A percentile compares a stretch with the other conserved stretches of the same genome.
Conservation (phyloP, 2,797 vertebrate genomes). For the Graptemys geographica region DNA sequence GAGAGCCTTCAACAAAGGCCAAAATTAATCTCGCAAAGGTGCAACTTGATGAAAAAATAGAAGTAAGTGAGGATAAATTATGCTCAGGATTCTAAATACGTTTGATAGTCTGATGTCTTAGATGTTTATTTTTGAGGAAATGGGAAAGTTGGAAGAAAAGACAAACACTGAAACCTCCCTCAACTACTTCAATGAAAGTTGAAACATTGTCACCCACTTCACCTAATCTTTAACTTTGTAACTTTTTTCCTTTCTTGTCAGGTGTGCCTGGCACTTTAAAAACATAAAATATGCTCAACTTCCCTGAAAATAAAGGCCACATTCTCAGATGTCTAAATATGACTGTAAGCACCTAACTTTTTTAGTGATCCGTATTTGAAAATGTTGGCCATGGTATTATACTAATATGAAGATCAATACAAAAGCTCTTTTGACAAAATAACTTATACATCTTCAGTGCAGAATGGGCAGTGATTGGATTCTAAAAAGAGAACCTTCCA, state of each 20-base stretch:
- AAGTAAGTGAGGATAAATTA: slow-evolving; percentile 69
- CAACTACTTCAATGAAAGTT: background rate
- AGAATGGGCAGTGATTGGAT: background rate
- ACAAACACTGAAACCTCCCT: background rate
- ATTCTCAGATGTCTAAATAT: slow-evolving; percentile 1
- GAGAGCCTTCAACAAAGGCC: background rate
- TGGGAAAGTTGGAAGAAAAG: background rate
- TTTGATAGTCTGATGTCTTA: background rate
- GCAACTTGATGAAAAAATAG: slow-evolving; percentile 71
- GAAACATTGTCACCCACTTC: slow-evolving; percentile 24
- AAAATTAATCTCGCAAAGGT: slow-evolving; percentile 30
- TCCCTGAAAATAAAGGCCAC: slow-evolving; percentile 23
- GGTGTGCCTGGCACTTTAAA: background rate
- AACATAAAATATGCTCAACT: background rate
- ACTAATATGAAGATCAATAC: background rate
- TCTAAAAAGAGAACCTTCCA: background rate
- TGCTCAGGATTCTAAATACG: background rate
- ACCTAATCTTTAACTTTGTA: background rate
- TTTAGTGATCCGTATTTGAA: background rate
- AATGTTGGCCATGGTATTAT: background rate
- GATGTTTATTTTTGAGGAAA: slow-evolving; percentile 12
- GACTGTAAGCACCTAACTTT: background rate
- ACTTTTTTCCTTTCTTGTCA: background rate
- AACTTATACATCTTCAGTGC: background rate
- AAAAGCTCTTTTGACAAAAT: slow-evolving; percentile 37